phyloP scores from a whole-genome alignment of 2,797 vertebrate genomes.

The Mastacembelus armatus region DNA sequence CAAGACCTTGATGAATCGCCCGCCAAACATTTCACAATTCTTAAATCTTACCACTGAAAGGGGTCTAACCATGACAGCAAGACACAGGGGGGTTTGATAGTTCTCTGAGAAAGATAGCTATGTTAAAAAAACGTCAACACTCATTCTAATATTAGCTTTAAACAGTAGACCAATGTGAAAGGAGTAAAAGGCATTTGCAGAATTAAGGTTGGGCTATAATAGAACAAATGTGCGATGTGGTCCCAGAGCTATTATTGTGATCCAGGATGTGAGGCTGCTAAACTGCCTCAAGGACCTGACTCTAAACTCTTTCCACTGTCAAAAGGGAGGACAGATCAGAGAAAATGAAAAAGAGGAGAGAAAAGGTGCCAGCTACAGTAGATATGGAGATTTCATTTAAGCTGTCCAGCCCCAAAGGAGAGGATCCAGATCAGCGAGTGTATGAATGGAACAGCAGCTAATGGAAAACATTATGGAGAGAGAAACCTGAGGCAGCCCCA shows the following conservation, averaged over 20 bases:
- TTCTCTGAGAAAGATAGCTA: constrained; percentile 10
- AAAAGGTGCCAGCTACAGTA: constrained; percentile 28
- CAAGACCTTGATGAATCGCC: constrained; percentile 66
- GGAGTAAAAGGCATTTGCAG: not conserved
- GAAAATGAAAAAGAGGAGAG: constrained; percentile 8
- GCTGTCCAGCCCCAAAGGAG: constrained; percentile 43
- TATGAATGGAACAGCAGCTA: constrained; percentile 65
- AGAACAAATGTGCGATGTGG: constrained; percentile 7
- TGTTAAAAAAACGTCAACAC: constrained; percentile 19
- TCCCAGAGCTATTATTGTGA: constrained; percentile 16
- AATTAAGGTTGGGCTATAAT: constrained; percentile 3
- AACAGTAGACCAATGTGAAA: not conserved
- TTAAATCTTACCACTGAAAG: constrained; percentile 32
- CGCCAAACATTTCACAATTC: constrained; percentile 58
- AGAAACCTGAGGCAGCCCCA: constrained; percentile 44
- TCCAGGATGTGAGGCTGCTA: constrained; percentile 35
- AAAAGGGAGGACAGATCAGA: constrained; percentile 20
- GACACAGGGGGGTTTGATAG: constrained; percentile 23
- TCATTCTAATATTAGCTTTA: not conserved
- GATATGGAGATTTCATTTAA: constrained; percentile 59
- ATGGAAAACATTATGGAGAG: constrained; percentile 62
- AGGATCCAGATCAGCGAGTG: constrained; percentile 32
- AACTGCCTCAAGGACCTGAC: constrained; percentile 19
- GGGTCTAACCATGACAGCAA: constrained; percentile 32
- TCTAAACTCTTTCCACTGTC: constrained; percentile 31